These are phyloP conservation scores for Octomys mimax DNA, from an alignment of 2,797 vertebrate genomes.

Conservation along the genomic window DNA sequence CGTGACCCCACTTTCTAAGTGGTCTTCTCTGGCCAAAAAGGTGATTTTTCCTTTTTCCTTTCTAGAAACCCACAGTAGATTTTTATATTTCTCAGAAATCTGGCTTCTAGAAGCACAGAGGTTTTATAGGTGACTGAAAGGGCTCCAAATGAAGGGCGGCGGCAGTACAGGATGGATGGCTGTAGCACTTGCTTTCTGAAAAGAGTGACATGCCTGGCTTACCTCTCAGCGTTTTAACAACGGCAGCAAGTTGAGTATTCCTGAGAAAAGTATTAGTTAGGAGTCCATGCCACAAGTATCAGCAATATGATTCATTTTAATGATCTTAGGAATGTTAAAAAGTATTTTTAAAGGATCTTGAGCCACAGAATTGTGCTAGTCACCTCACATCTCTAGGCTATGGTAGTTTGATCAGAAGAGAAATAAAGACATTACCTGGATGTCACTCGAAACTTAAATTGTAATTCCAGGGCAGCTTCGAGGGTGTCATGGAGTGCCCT, in stretches of 20 bases:
- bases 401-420: not conserved
- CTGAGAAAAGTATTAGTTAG: not conserved
- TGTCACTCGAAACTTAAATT: not conserved
- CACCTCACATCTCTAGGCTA: not conserved
- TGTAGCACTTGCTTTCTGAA: not conserved
- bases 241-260: not conserved
- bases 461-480: not conserved
- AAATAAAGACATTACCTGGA: not conserved
- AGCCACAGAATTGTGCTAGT: not conserved
- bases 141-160: not conserved
- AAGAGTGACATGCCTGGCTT: not conserved
- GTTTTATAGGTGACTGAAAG: not conserved
- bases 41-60: conserved; percentile 19
- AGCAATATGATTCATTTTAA: not conserved
- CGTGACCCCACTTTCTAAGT: not conserved
- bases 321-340: not conserved
- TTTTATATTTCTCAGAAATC: conserved; percentile 11
- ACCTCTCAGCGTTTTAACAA: not conserved
- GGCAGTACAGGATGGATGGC: not conserved
- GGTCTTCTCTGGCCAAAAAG: not conserved
- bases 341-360: conserved; percentile 6
- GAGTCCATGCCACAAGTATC: not conserved
- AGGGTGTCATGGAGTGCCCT: too few relatives aligned
- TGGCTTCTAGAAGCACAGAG: conserved; percentile 1
- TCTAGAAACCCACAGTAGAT: not conserved